Conservation (phyloP, 1,140 invertebrate species). For the Marisa cornuarietis region DNA sequence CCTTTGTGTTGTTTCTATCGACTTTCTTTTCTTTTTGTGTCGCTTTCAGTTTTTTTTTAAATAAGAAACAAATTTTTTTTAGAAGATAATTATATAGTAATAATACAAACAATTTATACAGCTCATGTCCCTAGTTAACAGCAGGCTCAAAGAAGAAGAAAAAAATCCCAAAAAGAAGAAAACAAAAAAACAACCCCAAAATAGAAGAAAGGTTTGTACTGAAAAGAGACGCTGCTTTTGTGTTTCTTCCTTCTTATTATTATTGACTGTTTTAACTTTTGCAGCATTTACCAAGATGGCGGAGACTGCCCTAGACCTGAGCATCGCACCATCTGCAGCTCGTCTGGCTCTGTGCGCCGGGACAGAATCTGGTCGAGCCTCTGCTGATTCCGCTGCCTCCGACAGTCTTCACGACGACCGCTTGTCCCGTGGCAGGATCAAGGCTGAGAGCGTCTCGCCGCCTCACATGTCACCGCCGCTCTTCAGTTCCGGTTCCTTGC, state of each 20-base stretch:
- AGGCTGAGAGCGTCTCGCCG: constrained; percentile 17
- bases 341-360: constrained; percentile 10
- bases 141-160: no score
- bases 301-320: constrained; percentile 50
- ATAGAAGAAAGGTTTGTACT: no score
- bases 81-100: no score
- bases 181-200: no score
- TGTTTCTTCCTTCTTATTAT: neutral
- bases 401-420: constrained; percentile 4
- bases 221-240: no score
- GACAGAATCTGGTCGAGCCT: constrained; percentile 26
- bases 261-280: neutral
- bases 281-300: constrained; percentile 36
- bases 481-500: constrained; percentile 20
- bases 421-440: neutral
- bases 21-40: no score
- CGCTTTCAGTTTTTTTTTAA: no score
- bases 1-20: no score
- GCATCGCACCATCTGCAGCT: constrained; percentile 2
- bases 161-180: no score
- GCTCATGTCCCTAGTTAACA: no score
- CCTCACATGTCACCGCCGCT: constrained; percentile 6
- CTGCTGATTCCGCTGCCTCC: constrained; percentile 24
- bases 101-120: no score
- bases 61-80: no score